Evolutionary conservation across 2,888 invertebrate genomes (phyloP).

Genomic region (Torymus texanus): DNA sequence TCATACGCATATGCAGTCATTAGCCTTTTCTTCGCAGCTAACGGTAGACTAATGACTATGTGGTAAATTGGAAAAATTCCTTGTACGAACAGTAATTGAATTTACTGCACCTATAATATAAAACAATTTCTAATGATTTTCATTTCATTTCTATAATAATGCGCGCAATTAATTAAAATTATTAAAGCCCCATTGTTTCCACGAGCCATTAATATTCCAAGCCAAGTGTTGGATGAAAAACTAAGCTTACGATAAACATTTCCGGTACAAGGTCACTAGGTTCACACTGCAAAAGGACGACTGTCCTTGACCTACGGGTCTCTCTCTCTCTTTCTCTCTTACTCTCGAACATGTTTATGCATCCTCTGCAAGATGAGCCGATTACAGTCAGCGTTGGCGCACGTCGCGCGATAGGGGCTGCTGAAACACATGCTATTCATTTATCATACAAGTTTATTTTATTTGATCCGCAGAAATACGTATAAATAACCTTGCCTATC

Average conservation of each 20-base stretch:
- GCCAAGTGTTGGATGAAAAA: background rate
- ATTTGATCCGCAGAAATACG: conserved; percentile 31
- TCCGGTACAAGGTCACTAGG: conserved; percentile 12
- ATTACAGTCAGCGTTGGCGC: conserved; percentile 24
- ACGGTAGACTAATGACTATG: background rate
- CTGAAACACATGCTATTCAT: conserved; percentile 41
- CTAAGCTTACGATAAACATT: conserved; percentile 7
- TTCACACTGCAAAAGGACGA: conserved; percentile 37
- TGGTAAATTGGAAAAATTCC: background rate
- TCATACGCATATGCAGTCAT: background rate
- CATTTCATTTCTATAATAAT: background rate
- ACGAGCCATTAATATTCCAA: background rate
- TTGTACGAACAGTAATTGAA: conserved; percentile 17
- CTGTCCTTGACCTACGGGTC: conserved; percentile 61
- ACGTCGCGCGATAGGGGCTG: conserved; percentile 28
- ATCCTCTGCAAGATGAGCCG: conserved; percentile 36
- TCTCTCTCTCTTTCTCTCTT: background rate
- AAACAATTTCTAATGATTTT: background rate
- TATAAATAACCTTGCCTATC: conserved; percentile 35
- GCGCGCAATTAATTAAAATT: too few relatives aligned
- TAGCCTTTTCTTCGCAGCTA: background rate
- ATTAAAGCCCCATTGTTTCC: background rate
- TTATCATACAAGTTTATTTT: conserved; percentile 51
- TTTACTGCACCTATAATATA: conserved; percentile 2
- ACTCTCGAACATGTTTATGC: conserved; percentile 30